These are phyloP conservation scores for Smittia sp. DNA, from an alignment of 2,888 invertebrate species.

Conservation along the genomic window DNA sequence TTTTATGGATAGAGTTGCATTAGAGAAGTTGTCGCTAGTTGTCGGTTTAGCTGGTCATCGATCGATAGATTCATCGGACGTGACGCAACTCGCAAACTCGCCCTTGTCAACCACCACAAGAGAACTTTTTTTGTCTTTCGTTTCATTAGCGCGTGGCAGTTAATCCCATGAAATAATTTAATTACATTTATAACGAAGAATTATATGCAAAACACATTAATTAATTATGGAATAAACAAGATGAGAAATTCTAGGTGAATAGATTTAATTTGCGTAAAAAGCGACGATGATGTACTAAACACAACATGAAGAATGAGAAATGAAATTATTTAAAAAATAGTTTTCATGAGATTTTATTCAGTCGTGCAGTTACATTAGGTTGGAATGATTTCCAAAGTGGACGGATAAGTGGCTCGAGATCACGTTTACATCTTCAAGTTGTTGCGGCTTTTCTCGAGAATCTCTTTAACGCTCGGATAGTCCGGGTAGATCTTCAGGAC, in stretches of 20 bases:
- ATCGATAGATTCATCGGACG: no score
- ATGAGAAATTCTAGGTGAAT: not conserved
- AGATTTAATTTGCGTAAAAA: not conserved
- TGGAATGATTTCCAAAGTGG: not conserved
- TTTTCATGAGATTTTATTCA: no score
- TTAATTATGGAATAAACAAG: not conserved
- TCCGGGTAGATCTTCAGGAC: slow-evolving; percentile 79
- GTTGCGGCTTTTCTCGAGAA: slow-evolving; percentile 83
- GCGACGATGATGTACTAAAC: not conserved
- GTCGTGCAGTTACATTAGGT: not conserved
- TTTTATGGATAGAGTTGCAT: no score
- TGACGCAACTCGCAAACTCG: not conserved
- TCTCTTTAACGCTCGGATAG: slow-evolving; percentile 87
- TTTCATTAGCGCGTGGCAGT: slow-evolving; percentile 17
- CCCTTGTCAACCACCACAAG: not conserved
- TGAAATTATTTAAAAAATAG: not conserved
- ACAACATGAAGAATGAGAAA: not conserved
- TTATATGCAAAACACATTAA: slow-evolving; percentile 11
- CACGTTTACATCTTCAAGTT: slow-evolving; percentile 57
- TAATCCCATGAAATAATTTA: slow-evolving; percentile 10
- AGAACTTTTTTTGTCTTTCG: not conserved
- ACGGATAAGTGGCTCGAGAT: not conserved
- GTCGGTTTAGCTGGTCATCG: no score
- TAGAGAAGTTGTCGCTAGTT: no score
- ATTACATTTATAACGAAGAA: slow-evolving; percentile 22